phyloP scores from a whole-genome alignment of 2,797 vertebrate genomes.

The Amazona ochrocephala region DNA sequence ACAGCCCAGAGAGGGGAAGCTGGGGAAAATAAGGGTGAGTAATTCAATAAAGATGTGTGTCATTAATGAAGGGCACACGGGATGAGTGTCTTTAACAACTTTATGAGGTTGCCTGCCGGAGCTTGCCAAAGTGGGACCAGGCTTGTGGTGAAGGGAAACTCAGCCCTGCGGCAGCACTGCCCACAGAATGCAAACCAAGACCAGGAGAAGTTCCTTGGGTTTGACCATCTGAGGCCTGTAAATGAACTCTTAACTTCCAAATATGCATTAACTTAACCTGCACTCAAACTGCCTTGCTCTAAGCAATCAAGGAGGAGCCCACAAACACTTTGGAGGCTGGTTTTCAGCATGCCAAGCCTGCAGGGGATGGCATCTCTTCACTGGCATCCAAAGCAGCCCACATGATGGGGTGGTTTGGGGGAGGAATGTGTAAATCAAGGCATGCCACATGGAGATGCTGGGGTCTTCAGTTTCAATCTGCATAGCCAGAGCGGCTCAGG shows the following conservation, averaged over 20 bases:
- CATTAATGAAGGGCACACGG: neutral
- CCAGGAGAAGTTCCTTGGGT: neutral
- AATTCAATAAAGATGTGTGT: neutral
- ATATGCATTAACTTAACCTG: slow-evolving; percentile 38
- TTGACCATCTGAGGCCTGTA: neutral
- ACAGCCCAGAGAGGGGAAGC: accelerated
- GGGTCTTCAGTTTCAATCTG: neutral
- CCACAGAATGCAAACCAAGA: neutral
- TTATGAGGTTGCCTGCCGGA: neutral
- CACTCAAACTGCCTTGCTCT: neutral
- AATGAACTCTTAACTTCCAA: slow-evolving; percentile 32
- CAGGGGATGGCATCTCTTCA: neutral
- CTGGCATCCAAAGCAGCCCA: neutral
- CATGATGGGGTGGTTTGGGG: neutral
- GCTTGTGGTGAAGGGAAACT: neutral
- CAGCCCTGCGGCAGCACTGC: accelerated
- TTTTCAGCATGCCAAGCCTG: neutral
- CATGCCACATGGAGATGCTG: neutral
- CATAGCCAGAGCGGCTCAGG: accelerated
- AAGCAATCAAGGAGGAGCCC: neutral
- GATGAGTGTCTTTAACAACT: neutral
- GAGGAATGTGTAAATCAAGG: neutral
- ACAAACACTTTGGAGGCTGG: neutral
- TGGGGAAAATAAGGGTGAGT: neutral
- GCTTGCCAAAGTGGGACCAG: neutral